Base-by-base conservation (phyloP, 1,140 invertebrate genomes). In the Cyclargus thomasi region DNA sequence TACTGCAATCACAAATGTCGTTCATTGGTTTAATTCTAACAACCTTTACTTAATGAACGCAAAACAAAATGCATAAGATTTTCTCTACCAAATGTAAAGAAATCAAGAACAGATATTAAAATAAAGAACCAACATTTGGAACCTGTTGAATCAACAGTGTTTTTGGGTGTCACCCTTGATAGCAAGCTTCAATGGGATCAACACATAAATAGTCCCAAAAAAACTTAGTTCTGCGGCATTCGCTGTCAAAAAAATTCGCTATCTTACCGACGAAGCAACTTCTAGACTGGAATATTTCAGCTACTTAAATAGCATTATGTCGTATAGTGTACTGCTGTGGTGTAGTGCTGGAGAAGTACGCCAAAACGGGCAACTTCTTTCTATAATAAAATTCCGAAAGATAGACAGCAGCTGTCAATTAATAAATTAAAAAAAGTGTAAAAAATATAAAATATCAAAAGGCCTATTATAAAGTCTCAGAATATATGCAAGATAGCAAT, bases 21-120 rank as follows among this genome's bases (percentile, higher is more conserved):
- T 64, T 7, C n/a, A 47, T 20, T 64, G 20, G 35, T 63, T 63
- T 39, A 23, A 36, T 11, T 17, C 1, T 6, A 64, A 64, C 21
- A 21, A 47, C 8, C 2, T 39, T 62, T 62, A 23, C 59, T 29
- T 29, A 29, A 29, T 62, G n/a, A 29, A n/a, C 18, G 18, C 6
- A 47, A 64, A 63, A 63, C 29, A 2, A 47, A 64, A 20, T 47
- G 63, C 21, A 39, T 64, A 39, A 64, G 17, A 5, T 64, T 47
- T 47, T 39, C 35, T 17, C n/a, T 63, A 18, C 62, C 29, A 6
- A 36, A 63, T 17, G 62, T 63, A 1, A 63, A 8, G 10, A 18
- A 18, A 29, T 5, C 17, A 10, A 6, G 11, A 18, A 63, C 29
- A 14, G 6, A 17, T 36, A 10, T 63, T 63, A n/a, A 11, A 20